Percentiles rank a stretch among this genome's conserved stretches.
phyloP scores from a whole-genome alignment of 2,113 vertebrate species.

The Nipponia nippon region DNA sequence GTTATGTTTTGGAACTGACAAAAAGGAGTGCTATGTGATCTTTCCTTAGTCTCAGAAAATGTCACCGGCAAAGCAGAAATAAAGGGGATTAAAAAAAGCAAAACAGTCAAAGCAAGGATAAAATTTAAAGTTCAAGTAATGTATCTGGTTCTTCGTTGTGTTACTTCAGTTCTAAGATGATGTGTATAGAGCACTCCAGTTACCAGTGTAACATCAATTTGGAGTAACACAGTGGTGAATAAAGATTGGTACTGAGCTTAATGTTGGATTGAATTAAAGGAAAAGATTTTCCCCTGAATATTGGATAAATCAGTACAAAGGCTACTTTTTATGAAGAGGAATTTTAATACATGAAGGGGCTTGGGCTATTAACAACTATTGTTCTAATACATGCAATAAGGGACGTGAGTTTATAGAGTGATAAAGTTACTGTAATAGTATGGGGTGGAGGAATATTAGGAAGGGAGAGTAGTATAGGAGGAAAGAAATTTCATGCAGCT shows the following conservation, averaged over 20 bases:
- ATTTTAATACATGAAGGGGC: rapidly evolving
- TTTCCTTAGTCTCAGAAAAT: background rate
- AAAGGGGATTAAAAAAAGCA: background rate
- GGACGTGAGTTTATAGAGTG: background rate
- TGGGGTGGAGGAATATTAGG: background rate
- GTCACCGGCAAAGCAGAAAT: background rate
- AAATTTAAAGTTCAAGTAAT: background rate
- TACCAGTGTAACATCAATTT: background rate
- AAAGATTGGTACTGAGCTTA: background rate
- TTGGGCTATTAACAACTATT: background rate
- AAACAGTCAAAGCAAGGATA: background rate
- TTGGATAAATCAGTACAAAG: background rate
- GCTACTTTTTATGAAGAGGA: background rate
- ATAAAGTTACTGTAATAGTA: background rate
- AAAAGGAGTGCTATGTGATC: background rate
- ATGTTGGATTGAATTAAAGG: background rate
- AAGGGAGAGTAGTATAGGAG: background rate
- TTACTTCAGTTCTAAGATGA: background rate
- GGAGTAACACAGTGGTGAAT: background rate
- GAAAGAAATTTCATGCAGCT: background rate
- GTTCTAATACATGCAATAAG: background rate
- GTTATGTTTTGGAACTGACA: background rate
- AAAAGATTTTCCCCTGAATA: background rate
- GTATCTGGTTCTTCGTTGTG: background rate
- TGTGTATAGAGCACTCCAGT: background rate